A percentile compares a stretch with the other conserved stretches of the same genome.
Conservation (phyloP, 2,113 vertebrate species). For the Piaya cayana region DNA sequence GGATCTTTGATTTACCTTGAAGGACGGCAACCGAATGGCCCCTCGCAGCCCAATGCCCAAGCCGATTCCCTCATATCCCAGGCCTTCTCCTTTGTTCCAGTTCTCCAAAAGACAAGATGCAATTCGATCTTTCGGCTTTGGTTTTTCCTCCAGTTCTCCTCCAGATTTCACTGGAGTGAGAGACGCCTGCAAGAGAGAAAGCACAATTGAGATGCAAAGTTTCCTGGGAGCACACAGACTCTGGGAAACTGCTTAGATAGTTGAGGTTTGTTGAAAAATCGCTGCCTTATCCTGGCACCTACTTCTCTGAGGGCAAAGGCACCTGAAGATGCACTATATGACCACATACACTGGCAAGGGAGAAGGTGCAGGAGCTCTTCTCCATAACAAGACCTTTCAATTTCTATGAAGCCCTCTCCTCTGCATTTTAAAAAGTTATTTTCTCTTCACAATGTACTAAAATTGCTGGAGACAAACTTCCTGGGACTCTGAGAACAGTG, state of each 20-base stretch:
- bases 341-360: background rate
- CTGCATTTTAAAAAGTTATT: background rate
- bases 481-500: background rate
- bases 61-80: slow-evolving; percentile 93
- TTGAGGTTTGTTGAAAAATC: background rate
- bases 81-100: slow-evolving; percentile 94
- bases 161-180: slow-evolving; percentile 91
- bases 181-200: slow-evolving; percentile 78
- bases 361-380: background rate
- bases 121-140: slow-evolving; percentile 91
- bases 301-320: background rate
- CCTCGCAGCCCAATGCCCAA: slow-evolving; percentile 91
- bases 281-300: background rate
- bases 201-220: background rate
- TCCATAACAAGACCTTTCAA: background rate
- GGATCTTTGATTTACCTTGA: slow-evolving; percentile 82
- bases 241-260: background rate
- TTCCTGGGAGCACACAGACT: background rate
- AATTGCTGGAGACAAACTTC: background rate
- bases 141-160: slow-evolving; percentile 90
- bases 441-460: background rate
- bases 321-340: background rate
- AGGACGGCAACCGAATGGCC: slow-evolving; percentile 93
- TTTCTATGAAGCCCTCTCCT: background rate
- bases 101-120: slow-evolving; percentile 91